Evolutionary conservation across 2,888 invertebrate genomes (phyloP).

Genomic region (Drosophila imparisetae): DNA sequence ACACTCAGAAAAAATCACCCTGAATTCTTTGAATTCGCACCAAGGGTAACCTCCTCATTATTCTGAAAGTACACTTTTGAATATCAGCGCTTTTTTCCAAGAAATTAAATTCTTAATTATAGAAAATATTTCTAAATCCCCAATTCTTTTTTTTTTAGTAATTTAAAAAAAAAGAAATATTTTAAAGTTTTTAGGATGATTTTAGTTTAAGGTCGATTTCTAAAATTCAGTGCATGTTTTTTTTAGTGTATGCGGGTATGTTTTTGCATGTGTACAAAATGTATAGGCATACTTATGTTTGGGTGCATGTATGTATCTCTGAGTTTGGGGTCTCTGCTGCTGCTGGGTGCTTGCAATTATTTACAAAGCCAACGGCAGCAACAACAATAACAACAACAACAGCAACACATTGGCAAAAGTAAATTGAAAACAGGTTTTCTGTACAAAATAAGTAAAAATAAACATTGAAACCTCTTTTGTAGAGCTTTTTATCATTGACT

Average conservation of each 20-base stretch:
- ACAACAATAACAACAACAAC: constrained; percentile 38
- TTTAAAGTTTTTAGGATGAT: background rate
- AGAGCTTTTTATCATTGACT: constrained; percentile 72
- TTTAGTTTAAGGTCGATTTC: background rate
- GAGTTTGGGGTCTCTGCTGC: constrained; percentile 69
- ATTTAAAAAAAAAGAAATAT: background rate
- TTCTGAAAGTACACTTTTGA: background rate
- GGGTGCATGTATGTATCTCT: constrained; percentile 30
- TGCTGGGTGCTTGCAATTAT: constrained; percentile 74
- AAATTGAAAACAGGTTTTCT: constrained; percentile 75
- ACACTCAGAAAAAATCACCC: background rate
- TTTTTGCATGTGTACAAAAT: constrained; percentile 43
- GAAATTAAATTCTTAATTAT: background rate
- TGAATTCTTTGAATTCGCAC: background rate
- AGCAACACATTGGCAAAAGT: constrained; percentile 63
- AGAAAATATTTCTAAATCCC: background rate
- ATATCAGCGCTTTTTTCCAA: background rate
- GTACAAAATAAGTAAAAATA: constrained; percentile 42
- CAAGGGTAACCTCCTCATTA: background rate
- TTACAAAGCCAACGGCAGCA: constrained; percentile 72
- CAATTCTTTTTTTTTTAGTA: too few relatives aligned
- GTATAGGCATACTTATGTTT: constrained; percentile 16
- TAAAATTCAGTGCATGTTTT: background rate
- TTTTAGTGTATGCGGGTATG: background rate
- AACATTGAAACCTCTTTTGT: constrained; percentile 79